phyloP scores from a whole-genome alignment of 2,888 invertebrate genomes.

The Clostera curtula region DNA sequence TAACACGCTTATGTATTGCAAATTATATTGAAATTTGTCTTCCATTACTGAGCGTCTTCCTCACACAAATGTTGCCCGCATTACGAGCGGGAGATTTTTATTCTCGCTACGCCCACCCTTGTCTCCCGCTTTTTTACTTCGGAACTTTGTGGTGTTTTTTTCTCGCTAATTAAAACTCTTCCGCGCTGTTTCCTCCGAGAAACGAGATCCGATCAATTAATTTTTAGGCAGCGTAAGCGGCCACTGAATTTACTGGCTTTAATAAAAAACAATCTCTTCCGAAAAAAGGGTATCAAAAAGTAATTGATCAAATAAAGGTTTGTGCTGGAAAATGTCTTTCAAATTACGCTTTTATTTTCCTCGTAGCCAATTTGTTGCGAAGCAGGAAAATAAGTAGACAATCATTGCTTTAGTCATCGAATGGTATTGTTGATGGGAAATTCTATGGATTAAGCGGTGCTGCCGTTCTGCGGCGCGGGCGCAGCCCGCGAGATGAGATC shows the following conservation, averaged over 20 bases:
- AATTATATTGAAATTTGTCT: slow-evolving; percentile 77
- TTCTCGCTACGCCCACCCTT: slow-evolving; percentile 68
- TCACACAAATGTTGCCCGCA: slow-evolving; percentile 75
- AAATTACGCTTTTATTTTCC: slow-evolving; percentile 28
- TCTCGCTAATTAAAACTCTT: slow-evolving; percentile 75
- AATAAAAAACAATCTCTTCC: slow-evolving; percentile 54
- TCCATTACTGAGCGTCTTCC: slow-evolving; percentile 74
- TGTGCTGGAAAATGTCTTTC: slow-evolving; percentile 29
- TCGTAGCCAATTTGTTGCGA: slow-evolving; percentile 26
- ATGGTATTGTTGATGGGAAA: slow-evolving; percentile 37
- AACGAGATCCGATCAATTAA: slow-evolving; percentile 74
- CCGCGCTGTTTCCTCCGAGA: slow-evolving; percentile 70
- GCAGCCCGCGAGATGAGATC: slow-evolving; percentile 40
- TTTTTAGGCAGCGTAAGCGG: slow-evolving; percentile 68
- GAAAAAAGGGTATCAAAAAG: slow-evolving; percentile 56
- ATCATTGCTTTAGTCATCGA: slow-evolving; percentile 29
- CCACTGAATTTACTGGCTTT: slow-evolving; percentile 62
- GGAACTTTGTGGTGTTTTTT: slow-evolving; percentile 69
- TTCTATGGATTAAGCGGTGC: slow-evolving; percentile 33
- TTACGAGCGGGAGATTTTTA: slow-evolving; percentile 71
- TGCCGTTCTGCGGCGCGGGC: slow-evolving; percentile 19
- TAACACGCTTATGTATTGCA: slow-evolving; percentile 77
- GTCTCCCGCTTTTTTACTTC: slow-evolving; percentile 71
- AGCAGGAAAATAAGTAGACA: slow-evolving; percentile 30
- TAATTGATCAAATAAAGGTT: slow-evolving; percentile 60